These are phyloP conservation scores for Rhynchonycteris naso DNA, from an alignment of 2,797 vertebrate species.

Conservation along the genomic window DNA sequence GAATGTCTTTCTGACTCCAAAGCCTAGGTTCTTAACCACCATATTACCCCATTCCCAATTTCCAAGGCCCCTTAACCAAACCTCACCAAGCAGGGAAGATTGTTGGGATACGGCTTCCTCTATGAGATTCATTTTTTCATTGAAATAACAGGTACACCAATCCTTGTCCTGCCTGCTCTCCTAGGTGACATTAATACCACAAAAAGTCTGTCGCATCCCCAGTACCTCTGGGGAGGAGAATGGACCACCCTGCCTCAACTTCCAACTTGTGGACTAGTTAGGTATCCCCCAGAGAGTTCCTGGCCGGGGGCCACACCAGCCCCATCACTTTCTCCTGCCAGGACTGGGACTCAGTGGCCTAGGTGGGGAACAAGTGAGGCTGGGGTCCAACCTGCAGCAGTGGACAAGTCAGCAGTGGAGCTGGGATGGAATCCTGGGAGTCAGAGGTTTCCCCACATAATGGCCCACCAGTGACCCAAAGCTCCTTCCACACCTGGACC, in stretches of 20 bases:
- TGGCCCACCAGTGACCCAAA: background rate
- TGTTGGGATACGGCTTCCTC: background rate
- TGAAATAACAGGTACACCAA: background rate
- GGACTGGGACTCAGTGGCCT: background rate
- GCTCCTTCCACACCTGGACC: constrained; percentile 20
- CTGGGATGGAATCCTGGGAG: background rate
- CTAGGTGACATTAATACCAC: background rate
- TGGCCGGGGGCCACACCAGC: background rate
- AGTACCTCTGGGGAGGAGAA: background rate
- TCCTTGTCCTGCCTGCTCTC: background rate
- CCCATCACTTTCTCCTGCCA: background rate
- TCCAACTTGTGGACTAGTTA: background rate
- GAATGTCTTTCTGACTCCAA: background rate
- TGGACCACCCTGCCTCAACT: background rate
- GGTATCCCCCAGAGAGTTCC: background rate
- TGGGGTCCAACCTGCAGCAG: background rate
- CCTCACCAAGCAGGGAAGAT: background rate
- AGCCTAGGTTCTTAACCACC: background rate
- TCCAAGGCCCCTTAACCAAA: background rate
- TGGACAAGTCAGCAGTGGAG: background rate
- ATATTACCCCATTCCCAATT: background rate
- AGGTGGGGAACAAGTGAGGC: background rate
- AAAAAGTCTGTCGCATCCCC: background rate
- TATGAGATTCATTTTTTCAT: constrained; percentile 8
- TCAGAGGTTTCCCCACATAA: background rate